Base-by-base conservation (phyloP, 2,888 invertebrate genomes). In the Serrognathus titanus region DNA sequence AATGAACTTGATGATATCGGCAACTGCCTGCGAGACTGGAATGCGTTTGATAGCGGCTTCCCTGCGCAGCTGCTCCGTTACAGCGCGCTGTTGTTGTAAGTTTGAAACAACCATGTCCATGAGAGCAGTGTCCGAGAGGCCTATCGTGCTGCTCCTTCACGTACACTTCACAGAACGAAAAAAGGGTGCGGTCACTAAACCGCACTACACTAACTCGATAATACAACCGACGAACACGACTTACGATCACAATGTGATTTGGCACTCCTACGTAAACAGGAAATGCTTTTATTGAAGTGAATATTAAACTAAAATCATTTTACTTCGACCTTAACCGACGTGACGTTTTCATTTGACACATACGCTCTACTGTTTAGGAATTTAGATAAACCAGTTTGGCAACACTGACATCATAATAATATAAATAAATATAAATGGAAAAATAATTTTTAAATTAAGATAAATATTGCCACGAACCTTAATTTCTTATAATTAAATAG, bases 41-140 rank as follows among this genome's bases (percentile, higher is more conserved):
- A 94, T 86, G 55, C 96, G 85, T 72, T 89, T 91, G 56, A 96
- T 85, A 43, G 90, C 88, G 51, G 94, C 94, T 78, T 97, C 97
- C 51, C 95, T 85, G 62, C 95, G 85, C 63, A 97, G 83, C 81
- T 97, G 97, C 75, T 96, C 95, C 57, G 94, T 95, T 65, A 95
- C 87, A 79, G 90, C 88, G 70, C 93, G 86, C 82, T 96, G 96
- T 82, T 96, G 95, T 79, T 95, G 95, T 73, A 96, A 83, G 78
- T 89, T 93, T 70, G 93, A 90, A 83, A 94, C 92, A 88, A 92
- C 91, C 86, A 92, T 90, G 83, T 91, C 92, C 88, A 92, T 89
- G 81, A 91, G 88, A 82, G 90, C 90, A 74, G 90, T 90, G 79
- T 90, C 89, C 80, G 90, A 90, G 80, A 90, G 88, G 86, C 89